Conservation (phyloP, 2,797 vertebrate genomes). For the Chloroceryle amazona region DNA sequence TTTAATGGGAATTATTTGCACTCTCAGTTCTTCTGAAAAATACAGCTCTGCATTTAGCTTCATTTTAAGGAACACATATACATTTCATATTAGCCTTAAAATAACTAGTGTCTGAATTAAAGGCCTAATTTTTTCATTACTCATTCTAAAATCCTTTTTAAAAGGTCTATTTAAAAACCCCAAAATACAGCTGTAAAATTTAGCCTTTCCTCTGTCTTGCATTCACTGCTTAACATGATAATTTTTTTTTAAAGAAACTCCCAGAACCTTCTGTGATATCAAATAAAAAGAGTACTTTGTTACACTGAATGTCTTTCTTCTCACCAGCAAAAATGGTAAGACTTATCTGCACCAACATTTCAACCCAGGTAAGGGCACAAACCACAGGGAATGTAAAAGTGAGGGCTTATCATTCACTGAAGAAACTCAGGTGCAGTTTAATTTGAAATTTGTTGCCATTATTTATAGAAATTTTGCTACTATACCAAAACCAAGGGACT, state of each 20-base stretch:
- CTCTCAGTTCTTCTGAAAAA: neutral
- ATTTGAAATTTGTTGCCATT: neutral
- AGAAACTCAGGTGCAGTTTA: neutral
- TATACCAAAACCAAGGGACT: neutral
- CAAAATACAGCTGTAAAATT: neutral
- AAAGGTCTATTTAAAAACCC: neutral
- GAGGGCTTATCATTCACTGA: neutral
- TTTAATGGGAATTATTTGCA: neutral
- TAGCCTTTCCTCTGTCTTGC: neutral
- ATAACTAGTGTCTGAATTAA: neutral
- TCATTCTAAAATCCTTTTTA: neutral
- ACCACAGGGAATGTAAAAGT: neutral
- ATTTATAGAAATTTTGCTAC: too few relatives aligned
- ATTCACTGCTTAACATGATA: neutral
- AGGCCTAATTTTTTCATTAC: neutral
- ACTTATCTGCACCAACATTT: neutral
- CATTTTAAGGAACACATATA: neutral
- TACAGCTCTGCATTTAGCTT: neutral
- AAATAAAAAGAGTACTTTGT: neutral
- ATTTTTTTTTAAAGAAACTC: neutral
- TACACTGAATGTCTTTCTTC: neutral
- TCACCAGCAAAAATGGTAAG: neutral
- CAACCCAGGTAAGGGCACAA: neutral
- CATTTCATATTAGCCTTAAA: neutral
- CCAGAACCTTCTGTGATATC: neutral